phyloP scores from a whole-genome alignment of 2,888 invertebrate genomes.

The Acanthosepion lycidas region DNA sequence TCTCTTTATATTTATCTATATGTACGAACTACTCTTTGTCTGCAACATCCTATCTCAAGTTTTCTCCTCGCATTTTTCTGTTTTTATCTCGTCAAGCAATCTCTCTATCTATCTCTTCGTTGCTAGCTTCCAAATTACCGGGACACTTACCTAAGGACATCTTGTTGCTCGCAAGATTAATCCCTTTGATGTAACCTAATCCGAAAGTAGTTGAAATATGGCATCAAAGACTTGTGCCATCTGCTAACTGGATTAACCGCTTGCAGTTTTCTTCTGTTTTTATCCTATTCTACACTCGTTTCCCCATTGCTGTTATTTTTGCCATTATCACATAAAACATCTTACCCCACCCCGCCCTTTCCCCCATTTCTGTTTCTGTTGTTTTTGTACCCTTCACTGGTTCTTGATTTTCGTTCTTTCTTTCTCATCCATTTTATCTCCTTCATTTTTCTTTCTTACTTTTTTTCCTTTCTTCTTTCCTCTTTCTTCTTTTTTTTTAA shows the following conservation, averaged over 20 bases:
- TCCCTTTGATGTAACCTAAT: not conserved
- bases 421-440: not conserved
- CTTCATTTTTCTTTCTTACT: no score
- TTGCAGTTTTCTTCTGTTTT: not conserved
- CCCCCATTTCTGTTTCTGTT: not conserved
- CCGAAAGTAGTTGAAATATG: not conserved
- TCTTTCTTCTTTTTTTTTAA: not conserved
- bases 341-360: rapidly evolving
- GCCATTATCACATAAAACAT: not conserved
- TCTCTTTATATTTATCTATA: not conserved
- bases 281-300: not conserved
- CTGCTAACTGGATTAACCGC: conserved; percentile 10
- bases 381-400: not conserved
- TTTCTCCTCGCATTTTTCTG: no score
- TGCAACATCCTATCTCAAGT: not conserved
- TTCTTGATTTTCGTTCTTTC: not conserved
- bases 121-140: not conserved
- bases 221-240: not conserved
- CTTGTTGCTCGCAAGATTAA: conserved; percentile 33
- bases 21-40: not conserved
- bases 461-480: not conserved
- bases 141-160: conserved; percentile 33
- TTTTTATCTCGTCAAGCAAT: not conserved
- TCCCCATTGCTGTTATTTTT: not conserved
- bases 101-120: not conserved